A percentile compares a stretch with the other conserved stretches of the same genome.
Evolutionary conservation across 1,140 invertebrate species (phyloP).

Genomic region (Saccostrea cuccullata): DNA sequence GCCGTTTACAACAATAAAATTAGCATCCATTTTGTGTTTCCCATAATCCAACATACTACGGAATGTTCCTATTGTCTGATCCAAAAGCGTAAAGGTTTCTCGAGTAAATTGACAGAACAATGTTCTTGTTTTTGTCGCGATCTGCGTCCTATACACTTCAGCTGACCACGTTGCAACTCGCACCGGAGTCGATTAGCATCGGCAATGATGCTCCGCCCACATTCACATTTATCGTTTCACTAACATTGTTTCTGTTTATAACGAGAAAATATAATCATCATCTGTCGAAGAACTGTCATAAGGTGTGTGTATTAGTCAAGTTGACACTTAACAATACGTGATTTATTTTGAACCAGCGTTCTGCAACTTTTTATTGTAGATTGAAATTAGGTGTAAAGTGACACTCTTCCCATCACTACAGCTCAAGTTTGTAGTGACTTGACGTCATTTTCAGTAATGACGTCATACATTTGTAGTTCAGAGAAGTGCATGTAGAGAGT

Average conservation of each 20-base stretch:
- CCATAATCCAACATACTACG: background rate
- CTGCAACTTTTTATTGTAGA: too few relatives aligned
- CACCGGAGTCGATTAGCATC: background rate
- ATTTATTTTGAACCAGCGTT: too few relatives aligned
- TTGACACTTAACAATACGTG: too few relatives aligned
- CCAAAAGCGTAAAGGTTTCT: background rate
- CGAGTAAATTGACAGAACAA: background rate
- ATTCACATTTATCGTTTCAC: background rate
- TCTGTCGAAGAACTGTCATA: background rate
- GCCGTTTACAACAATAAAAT: background rate
- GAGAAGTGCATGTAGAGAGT: too few relatives aligned
- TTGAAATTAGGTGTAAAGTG: too few relatives aligned
- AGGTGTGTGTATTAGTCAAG: too few relatives aligned
- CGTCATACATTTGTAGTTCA: too few relatives aligned
- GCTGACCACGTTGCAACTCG: background rate
- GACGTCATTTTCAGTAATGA: too few relatives aligned
- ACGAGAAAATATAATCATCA: background rate
- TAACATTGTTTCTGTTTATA: background rate
- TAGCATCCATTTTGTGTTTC: background rate
- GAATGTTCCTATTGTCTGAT: background rate
- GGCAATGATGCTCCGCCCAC: too few relatives aligned
- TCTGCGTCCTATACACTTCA: background rate
- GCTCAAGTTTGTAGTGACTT: too few relatives aligned
- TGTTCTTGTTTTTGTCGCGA: background rate
- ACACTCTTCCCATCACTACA: too few relatives aligned